Evolutionary conservation across 30 jellyfish, hydroid and myxozoan genomes (phyloP).

Genomic region (Sanderia malayensis): DNA sequence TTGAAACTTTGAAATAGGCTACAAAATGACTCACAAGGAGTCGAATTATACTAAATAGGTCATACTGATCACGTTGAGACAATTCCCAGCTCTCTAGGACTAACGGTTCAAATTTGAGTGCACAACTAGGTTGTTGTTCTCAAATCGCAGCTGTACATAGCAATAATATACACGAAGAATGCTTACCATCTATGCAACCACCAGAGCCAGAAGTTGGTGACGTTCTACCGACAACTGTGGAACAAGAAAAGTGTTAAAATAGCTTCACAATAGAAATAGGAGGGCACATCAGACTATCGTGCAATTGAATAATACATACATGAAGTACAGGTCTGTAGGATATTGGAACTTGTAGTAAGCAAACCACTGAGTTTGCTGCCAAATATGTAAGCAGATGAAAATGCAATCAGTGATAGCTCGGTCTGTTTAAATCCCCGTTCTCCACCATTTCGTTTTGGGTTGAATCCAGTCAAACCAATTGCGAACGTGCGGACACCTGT

Average conservation of each 20-base stretch:
- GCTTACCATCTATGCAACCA: slow-evolving; percentile 46
- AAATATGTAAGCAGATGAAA: slow-evolving; percentile 52
- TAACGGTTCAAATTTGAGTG: too few species aligned
- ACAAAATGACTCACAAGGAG: too few species aligned
- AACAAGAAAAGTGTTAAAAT: too few species aligned
- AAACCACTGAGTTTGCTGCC: slow-evolving; percentile 48
- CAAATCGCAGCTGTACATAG: too few species aligned
- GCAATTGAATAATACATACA: too few species aligned
- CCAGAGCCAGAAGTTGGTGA: slow-evolving; percentile 51
- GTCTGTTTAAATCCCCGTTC: slow-evolving; percentile 50
- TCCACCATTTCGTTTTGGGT: slow-evolving; percentile 51
- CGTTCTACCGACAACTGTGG: slow-evolving; percentile 49
- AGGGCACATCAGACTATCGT: too few species aligned
- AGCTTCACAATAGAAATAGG: too few species aligned
- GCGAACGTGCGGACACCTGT: slow-evolving; percentile 55
- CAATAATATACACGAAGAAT: neutral
- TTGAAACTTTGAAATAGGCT: too few species aligned
- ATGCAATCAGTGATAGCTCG: slow-evolving; percentile 60
- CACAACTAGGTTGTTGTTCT: too few species aligned
- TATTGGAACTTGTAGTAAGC: slow-evolving; percentile 9
- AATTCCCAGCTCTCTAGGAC: too few species aligned
- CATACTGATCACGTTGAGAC: too few species aligned
- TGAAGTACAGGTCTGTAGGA: slow-evolving; percentile 2
- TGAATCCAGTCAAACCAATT: slow-evolving; percentile 71
- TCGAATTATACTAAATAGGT: too few species aligned